These are phyloP conservation scores for Gallinago media DNA, from an alignment of 2,113 vertebrate species.

Conservation along the genomic window DNA sequence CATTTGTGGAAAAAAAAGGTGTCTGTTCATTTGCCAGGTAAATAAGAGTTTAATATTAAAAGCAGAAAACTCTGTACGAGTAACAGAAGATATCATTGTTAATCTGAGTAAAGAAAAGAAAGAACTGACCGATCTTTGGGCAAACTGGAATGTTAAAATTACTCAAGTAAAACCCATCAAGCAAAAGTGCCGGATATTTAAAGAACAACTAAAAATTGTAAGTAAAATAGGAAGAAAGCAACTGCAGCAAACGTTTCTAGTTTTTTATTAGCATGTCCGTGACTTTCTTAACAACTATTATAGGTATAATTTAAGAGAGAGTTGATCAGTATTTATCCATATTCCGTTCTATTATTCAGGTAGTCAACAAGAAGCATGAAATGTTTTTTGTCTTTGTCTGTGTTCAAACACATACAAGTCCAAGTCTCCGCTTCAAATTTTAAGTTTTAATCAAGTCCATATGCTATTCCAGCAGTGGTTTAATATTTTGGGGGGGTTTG, in stretches of 20 bases:
- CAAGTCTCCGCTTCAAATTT: not conserved
- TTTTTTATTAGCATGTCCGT: not conserved
- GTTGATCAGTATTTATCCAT: not conserved
- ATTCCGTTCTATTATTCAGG: not conserved
- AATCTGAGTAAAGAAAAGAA: conserved; percentile 75
- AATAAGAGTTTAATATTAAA: conserved; percentile 75
- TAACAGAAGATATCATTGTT: conserved; percentile 72
- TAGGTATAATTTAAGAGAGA: not conserved
- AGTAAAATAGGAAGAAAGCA: not conserved
- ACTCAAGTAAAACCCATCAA: conserved; percentile 75
- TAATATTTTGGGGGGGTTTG: not conserved
- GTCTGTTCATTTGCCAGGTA: conserved; percentile 73
- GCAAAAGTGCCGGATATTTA: conserved; percentile 79
- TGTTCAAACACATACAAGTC: not conserved
- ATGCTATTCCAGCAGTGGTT: not conserved
- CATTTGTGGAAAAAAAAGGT: not conserved
- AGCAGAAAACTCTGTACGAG: conserved; percentile 61
- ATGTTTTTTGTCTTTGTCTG: not conserved
- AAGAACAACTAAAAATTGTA: conserved; percentile 85
- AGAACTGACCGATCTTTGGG: conserved; percentile 78
- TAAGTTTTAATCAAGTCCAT: not conserved
- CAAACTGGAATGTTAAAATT: conserved; percentile 76
- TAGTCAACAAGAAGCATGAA: not conserved
- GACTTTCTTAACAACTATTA: not conserved
- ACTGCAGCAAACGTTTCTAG: not conserved